Conservation (phyloP, 2,797 vertebrate species). For the Poecilia gillii region DNA sequence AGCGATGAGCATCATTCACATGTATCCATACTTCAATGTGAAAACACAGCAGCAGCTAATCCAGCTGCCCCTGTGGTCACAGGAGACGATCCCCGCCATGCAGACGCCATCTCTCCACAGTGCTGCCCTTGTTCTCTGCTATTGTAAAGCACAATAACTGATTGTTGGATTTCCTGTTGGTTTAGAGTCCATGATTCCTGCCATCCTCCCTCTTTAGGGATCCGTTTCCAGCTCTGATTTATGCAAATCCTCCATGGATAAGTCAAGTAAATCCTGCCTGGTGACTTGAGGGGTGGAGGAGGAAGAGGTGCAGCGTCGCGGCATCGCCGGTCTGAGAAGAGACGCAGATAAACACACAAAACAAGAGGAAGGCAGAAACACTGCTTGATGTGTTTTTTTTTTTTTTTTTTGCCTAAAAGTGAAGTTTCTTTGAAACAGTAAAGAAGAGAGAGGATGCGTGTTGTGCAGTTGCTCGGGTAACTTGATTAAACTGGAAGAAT, state of each 20-base stretch:
- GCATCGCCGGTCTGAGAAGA: slow-evolving; percentile 21
- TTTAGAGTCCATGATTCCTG: slow-evolving; percentile 25
- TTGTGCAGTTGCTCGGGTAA: slow-evolving; percentile 29
- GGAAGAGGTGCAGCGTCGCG: slow-evolving; percentile 27
- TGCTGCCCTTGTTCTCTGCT: neutral
- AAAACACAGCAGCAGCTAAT: neutral
- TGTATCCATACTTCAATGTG: neutral
- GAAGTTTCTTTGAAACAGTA: slow-evolving; percentile 42
- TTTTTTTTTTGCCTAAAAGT: slow-evolving; percentile 23
- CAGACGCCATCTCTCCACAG: neutral
- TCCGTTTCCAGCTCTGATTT: slow-evolving; percentile 53
- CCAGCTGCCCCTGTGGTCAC: neutral
- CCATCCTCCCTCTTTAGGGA: slow-evolving; percentile 13
- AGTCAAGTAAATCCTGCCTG: slow-evolving; percentile 55
- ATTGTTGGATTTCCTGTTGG: slow-evolving; percentile 48
- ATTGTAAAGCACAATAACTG: slow-evolving; percentile 20
- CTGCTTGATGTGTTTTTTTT: slow-evolving; percentile 28
- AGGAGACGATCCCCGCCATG: neutral
- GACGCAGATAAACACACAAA: slow-evolving; percentile 41
- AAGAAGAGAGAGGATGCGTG: slow-evolving; percentile 14
- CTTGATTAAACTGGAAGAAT: slow-evolving; percentile 69
- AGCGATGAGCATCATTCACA: neutral
- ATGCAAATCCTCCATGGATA: slow-evolving; percentile 64
- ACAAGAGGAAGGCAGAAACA: slow-evolving; percentile 26
- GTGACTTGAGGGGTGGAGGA: slow-evolving; percentile 40